Base-by-base conservation (phyloP, 2,113 vertebrate species). In the Chitala chitala region DNA sequence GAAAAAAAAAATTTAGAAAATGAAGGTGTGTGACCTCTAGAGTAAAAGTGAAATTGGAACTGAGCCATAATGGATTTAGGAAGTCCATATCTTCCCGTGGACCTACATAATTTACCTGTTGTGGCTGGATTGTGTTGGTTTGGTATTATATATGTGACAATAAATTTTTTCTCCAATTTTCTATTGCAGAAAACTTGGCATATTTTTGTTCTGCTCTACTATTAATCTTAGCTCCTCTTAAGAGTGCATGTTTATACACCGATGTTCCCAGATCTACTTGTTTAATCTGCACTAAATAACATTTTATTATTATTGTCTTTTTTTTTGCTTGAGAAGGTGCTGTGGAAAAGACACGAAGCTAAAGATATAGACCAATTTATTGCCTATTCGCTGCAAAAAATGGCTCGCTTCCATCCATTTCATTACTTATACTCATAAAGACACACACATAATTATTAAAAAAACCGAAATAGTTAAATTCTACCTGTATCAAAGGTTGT, bases 51-150 rank as follows among this genome's bases (percentile, higher is more conserved):
- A 68, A 42, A 46, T 66, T 44, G 40, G 40, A 66, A 46, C 40
- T 48, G 64, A 33, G 64, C 26, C 42, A 26, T 46, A 44, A 46
- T 44, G 64, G 64, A 38, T 6, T 68, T 46, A 46, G 15, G 42
- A 29, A 26, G 64, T 26, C 22, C 24, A 46, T 68, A 68, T 26
- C 42, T 26, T 38, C 38, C 42, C 8, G 59, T 36, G 38, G 26
- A 63, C 33, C 59, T 36, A 63, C 59, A 63, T 63, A 63, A 63
- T 63, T 63, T 63, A 63, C 59, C 59, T 33, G 31, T 63, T 36
- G 36, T 38, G 33, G 15, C 38, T 63, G 29, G 59, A 10, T 38
- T 63, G 59, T 38, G 31, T 63, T 15, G 17, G 29, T 36, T 33
- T 63, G 33, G 3, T 36, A 17, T 36, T 63, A 38, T 63, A 36